Evolutionary conservation across 35 echinoderm and acorn worm genomes (phyloP).

Genomic region (Apostichopus parvimensis): DNA sequence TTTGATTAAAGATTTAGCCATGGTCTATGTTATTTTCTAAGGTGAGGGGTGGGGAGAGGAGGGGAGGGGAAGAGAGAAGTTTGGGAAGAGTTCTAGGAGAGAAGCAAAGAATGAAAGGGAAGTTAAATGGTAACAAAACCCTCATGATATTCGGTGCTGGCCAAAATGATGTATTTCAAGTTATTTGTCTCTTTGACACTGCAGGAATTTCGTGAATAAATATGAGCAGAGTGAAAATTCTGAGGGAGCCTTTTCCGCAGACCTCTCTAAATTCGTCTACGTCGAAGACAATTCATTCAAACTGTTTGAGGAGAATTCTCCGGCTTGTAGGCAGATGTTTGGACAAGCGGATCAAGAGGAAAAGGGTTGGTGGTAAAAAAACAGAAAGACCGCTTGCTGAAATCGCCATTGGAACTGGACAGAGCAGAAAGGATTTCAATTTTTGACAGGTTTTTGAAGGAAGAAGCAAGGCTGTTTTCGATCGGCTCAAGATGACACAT

Average conservation of each 20-base stretch:
- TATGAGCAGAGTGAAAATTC: constrained; percentile 75
- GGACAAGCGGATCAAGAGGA: constrained; percentile 71
- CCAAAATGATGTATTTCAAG: no score
- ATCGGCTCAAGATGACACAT: no score
- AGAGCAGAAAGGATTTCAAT: background rate
- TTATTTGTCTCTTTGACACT: background rate
- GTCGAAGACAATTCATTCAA: constrained; percentile 79
- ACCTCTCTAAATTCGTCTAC: constrained; percentile 34
- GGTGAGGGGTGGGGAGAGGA: no score
- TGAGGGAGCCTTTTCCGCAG: constrained; percentile 56
- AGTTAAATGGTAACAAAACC: no score
- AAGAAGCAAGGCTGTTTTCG: no score
- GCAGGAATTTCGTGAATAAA: constrained; percentile 76
- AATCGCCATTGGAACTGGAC: background rate
- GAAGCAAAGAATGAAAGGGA: no score
- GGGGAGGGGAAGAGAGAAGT: no score
- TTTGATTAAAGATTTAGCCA: no score
- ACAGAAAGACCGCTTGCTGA: background rate
- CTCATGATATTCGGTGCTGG: no score
- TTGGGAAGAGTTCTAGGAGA: no score
- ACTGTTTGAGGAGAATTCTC: constrained; percentile 82
- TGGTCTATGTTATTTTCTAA: no score
- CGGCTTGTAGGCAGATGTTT: constrained; percentile 85
- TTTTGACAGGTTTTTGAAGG: no score
- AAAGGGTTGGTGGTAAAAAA: constrained; percentile 61